Conservation (phyloP, 2,888 invertebrate species). For the Athrips mouffetella region DNA sequence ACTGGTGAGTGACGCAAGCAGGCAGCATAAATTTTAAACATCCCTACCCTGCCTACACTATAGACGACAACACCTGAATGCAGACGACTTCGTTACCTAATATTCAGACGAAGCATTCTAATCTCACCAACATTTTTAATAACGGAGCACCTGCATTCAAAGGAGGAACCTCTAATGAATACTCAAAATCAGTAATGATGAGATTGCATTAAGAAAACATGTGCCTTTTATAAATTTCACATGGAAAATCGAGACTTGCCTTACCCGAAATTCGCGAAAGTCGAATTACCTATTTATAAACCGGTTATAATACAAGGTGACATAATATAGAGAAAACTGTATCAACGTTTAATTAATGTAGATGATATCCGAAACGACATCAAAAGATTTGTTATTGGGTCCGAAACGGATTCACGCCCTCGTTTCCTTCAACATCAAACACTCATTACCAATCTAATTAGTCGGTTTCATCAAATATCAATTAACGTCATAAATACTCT, state of each 20-base stretch:
- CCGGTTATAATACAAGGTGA: not conserved
- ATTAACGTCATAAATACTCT: not conserved
- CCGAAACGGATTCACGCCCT: not conserved
- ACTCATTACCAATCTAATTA: not conserved
- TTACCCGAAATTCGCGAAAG: no score
- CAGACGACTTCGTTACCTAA: conserved; percentile 54
- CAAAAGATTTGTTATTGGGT: not conserved
- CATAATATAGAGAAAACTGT: not conserved
- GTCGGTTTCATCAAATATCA: conserved; percentile 9
- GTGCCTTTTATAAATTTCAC: no score
- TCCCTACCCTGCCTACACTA: no score
- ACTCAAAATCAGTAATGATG: no score
- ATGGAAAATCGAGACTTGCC: no score
- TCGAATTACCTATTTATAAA: no score
- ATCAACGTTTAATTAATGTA: not conserved
- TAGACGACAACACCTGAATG: conserved; percentile 42
- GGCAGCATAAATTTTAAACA: conserved; percentile 56
- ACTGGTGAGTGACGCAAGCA: conserved; percentile 41
- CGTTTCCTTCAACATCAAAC: conserved; percentile 2
- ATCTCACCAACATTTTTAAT: conserved; percentile 17
- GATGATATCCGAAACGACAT: not conserved
- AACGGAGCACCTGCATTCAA: not conserved
- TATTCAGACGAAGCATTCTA: conserved; percentile 25
- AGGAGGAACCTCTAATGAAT: no score
- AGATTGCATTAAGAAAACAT: no score